Base-by-base conservation (phyloP, 2,113 vertebrate genomes). In the Toxotes jaculatrix region DNA sequence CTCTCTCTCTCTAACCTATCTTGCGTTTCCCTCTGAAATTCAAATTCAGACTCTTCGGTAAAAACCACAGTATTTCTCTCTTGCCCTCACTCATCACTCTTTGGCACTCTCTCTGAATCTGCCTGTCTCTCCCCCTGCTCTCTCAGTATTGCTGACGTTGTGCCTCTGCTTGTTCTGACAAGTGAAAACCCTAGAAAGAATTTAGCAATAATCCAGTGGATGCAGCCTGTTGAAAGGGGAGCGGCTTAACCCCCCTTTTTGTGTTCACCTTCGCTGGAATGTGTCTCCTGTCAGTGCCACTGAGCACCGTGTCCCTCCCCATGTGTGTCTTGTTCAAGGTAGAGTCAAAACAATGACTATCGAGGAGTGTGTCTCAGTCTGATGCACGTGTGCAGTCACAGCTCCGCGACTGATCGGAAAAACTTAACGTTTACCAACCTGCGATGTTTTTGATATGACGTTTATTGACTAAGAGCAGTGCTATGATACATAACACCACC, bases 111-210 rank as follows among this genome's bases (percentile, higher is more conserved):
- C 66, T 60, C 74, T 84, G 53, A 55, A 27, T 69, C 59, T 12
- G 60, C 70, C 7, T 38, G 31, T 66, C 78, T 80, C 65, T 69
- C 73, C 73, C 56, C n/a, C 80, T 67, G 89, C 56, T 65, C 2
- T 19, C 32, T 71, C 59, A 66, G 79, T 69, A 62, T 21, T 73
- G 88, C 94, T 95, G 93, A 95, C 91, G 80, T 55, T 60, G 86
- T 80, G 89, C 86, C 87, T 92, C 89, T 93, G 91, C 94, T 69
- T 94, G 95, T 93, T 87, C 94, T 93, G 90, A 95, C 95, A 93
- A 94, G 94, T 95, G 91, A 93, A 94, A 92, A 87, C 77, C 82
- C 87, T 88, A 88, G 92, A 95, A 95, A 95, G 94, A 95, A 95
- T 96, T 93, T 81, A 85, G 84, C 86, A 92, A 85, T 93, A 89